Evolutionary conservation across 1,140 invertebrate genomes (phyloP).

Genomic region (Trinorchestia longiramus): DNA sequence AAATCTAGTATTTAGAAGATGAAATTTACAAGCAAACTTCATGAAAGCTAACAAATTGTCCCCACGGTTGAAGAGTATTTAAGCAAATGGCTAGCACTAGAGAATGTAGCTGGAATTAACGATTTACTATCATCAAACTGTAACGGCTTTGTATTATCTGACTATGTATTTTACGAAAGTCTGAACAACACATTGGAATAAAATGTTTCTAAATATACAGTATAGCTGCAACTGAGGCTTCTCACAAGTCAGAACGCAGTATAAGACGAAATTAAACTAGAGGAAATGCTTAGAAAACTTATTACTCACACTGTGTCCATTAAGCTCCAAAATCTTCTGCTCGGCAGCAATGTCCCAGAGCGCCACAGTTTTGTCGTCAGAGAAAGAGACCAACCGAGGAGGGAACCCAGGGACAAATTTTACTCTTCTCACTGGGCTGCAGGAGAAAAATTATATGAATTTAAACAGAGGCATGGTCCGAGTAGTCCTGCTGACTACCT

Average conservation of each 20-base stretch:
- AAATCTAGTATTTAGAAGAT: background rate
- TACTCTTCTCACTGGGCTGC: conserved; percentile 79
- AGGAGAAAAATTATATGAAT: background rate
- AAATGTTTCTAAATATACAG: background rate
- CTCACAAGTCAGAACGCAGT: background rate
- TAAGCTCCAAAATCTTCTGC: conserved; percentile 76
- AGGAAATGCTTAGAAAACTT: background rate
- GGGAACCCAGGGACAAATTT: conserved; percentile 84
- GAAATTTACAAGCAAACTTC: background rate
- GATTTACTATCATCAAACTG: too few relatives aligned
- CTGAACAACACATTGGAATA: background rate
- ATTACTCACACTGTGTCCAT: conserved; percentile 75
- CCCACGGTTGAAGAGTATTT: background rate
- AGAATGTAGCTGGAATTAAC: background rate
- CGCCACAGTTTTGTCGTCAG: conserved; percentile 90
- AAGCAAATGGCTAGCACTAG: background rate
- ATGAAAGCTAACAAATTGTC: background rate
- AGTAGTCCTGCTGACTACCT: too few relatives aligned
- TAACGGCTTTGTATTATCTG: background rate
- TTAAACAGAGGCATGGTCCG: background rate
- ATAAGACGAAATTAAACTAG: background rate
- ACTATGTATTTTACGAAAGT: background rate
- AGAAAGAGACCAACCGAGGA: conserved; percentile 85
- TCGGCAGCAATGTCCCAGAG: conserved; percentile 93
- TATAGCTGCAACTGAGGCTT: background rate